phyloP scores from a whole-genome alignment of 2,888 invertebrate genomes.

The Apamea sordens region DNA sequence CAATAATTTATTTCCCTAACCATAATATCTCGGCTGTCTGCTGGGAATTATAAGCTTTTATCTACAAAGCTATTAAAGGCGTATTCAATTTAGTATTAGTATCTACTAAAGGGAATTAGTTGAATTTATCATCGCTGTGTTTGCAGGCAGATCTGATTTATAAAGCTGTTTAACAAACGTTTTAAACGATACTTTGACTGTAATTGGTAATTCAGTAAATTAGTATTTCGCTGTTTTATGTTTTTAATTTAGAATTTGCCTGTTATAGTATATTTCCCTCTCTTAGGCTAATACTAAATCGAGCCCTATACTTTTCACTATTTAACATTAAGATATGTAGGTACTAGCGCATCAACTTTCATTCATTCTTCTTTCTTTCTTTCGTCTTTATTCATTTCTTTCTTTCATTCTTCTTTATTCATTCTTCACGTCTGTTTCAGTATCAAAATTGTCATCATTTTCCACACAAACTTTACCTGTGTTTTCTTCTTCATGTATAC shows the following conservation, averaged over 20 bases:
- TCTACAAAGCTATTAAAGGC: conserved; percentile 58
- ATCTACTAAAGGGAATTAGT: conserved; percentile 52
- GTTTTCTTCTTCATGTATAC: neutral
- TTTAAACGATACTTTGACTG: conserved; percentile 14
- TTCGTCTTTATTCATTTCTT: neutral
- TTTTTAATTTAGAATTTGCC: neutral
- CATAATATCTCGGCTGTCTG: conserved; percentile 56
- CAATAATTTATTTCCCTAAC: conserved; percentile 53
- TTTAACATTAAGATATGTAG: neutral
- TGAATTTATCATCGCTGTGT: conserved; percentile 54
- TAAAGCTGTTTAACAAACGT: conserved; percentile 29
- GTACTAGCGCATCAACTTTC: neutral
- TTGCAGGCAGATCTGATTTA: conserved; percentile 44
- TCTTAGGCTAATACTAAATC: neutral
- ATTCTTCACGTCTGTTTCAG: no score
- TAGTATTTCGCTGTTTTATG: neutral
- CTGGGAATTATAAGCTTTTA: conserved; percentile 58
- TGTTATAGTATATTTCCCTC: neutral
- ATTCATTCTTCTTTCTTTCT: no score
- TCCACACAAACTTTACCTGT: neutral
- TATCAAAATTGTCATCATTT: neutral
- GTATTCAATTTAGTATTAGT: conserved; percentile 60
- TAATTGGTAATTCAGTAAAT: conserved; percentile 17
- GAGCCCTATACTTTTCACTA: neutral
- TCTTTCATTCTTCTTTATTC: neutral